phyloP scores from a whole-genome alignment of 2,797 vertebrate genomes.

The Cynopterus sphinx region DNA sequence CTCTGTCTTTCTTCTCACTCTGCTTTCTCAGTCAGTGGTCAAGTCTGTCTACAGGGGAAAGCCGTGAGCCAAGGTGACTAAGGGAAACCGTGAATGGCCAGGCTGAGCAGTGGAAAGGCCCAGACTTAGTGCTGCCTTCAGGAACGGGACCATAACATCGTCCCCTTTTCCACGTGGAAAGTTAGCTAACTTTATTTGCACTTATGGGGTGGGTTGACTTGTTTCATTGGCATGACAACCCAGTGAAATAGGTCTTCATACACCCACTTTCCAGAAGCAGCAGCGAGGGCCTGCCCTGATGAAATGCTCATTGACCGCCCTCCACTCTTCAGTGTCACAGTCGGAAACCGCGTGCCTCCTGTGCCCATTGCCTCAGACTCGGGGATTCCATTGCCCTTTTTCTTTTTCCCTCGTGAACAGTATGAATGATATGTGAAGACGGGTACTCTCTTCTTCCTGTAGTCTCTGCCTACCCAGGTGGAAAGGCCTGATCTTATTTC shows the following conservation, averaged over 20 bases:
- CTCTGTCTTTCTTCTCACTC: background rate
- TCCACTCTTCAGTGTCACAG: accelerated
- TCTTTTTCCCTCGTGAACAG: background rate
- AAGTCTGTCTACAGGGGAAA: background rate
- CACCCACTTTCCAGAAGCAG: background rate
- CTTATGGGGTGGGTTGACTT: accelerated
- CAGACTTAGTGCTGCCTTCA: accelerated
- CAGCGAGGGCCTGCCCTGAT: background rate
- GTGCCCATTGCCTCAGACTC: too few relatives aligned
- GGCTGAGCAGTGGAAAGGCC: background rate
- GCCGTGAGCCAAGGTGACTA: background rate
- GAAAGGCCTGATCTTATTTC: background rate
- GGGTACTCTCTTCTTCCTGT: background rate
- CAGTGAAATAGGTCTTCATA: accelerated
- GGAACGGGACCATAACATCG: background rate
- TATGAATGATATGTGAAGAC: accelerated
- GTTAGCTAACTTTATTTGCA: accelerated
- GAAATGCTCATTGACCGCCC: accelerated
- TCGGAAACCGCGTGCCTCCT: background rate
- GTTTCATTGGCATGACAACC: background rate
- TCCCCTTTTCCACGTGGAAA: background rate
- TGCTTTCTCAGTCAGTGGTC: background rate
- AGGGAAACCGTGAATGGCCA: background rate
- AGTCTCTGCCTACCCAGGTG: background rate
- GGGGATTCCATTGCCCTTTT: accelerated